These are phyloP conservation scores for Propithecus deckenii DNA, from an alignment of 2,797 vertebrate species.

Conservation along the genomic window DNA sequence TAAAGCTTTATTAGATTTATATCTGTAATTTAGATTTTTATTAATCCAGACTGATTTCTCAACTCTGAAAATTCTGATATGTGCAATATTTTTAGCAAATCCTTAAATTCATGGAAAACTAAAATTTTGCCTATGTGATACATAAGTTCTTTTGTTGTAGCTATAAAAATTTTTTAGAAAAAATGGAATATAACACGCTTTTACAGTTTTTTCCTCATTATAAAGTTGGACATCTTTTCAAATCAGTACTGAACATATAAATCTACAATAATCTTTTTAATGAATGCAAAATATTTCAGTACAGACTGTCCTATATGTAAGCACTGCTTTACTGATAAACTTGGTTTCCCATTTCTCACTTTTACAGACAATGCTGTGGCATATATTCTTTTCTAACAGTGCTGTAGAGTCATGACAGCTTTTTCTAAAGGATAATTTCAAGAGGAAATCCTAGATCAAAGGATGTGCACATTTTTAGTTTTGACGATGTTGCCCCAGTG, in stretches of 20 bases:
- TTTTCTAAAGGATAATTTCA: not conserved
- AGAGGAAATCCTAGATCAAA: not conserved
- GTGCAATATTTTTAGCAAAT: not conserved
- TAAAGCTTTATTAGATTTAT: not conserved
- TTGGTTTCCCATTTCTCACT: not conserved
- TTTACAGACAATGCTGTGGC: not conserved
- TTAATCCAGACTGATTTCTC: not conserved
- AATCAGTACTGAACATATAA: not conserved
- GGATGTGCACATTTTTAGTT: not conserved
- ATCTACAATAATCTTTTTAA: not conserved
- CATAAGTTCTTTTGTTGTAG: not conserved
- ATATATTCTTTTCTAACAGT: not conserved
- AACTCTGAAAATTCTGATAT: slow-evolving; percentile 23
- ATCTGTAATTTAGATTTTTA: not conserved
- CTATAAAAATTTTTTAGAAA: not conserved
- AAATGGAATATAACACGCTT: not conserved
- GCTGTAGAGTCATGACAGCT: not conserved
- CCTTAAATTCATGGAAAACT: not conserved
- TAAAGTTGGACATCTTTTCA: not conserved
- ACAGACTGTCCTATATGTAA: not conserved
- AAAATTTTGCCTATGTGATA: not conserved
- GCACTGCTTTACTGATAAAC: not conserved
- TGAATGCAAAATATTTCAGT: not conserved
- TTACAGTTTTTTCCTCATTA: not conserved
- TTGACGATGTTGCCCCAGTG: not conserved